Conservation (phyloP, 2,113 vertebrate genomes). For the Centropus bengalensis region DNA sequence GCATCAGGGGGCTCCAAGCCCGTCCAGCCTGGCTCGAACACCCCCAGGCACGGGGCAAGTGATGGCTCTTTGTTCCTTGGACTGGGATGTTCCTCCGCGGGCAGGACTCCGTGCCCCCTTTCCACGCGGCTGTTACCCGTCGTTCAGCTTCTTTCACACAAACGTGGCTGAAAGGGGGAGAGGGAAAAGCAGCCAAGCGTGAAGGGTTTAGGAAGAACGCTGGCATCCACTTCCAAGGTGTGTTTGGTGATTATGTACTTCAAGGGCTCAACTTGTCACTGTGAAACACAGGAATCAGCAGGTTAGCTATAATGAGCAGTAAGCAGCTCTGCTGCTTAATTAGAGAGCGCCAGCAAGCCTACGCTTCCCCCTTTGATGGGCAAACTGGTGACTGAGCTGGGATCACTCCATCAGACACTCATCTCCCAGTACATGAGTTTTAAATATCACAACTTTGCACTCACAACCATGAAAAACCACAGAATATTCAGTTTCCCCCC, state of each 20-base stretch:
- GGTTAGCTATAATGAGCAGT: constrained; percentile 15
- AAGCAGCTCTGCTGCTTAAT: constrained; percentile 26
- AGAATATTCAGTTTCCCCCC: background rate
- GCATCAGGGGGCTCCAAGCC: too few species aligned
- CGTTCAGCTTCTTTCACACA: background rate
- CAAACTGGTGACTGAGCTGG: background rate
- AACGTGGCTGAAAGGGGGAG: background rate
- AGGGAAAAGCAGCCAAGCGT: background rate
- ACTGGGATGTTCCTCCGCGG: background rate
- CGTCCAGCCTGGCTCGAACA: too few species aligned
- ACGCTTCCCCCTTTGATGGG: background rate
- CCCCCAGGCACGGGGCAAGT: too few species aligned
- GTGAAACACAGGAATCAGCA: constrained; percentile 9
- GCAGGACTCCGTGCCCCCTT: too few species aligned
- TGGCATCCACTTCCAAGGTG: background rate
- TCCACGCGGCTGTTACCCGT: too few species aligned
- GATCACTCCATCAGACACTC: background rate
- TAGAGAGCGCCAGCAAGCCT: background rate
- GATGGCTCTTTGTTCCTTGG: background rate
- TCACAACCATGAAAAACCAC: background rate
- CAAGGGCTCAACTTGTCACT: constrained; percentile 18
- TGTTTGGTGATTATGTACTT: background rate
- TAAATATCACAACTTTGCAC: background rate
- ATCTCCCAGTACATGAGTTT: background rate
- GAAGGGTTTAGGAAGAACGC: background rate